Evolutionary conservation across 2,888 invertebrate genomes (phyloP).

Genomic region (Chromoteleia sp.): DNA sequence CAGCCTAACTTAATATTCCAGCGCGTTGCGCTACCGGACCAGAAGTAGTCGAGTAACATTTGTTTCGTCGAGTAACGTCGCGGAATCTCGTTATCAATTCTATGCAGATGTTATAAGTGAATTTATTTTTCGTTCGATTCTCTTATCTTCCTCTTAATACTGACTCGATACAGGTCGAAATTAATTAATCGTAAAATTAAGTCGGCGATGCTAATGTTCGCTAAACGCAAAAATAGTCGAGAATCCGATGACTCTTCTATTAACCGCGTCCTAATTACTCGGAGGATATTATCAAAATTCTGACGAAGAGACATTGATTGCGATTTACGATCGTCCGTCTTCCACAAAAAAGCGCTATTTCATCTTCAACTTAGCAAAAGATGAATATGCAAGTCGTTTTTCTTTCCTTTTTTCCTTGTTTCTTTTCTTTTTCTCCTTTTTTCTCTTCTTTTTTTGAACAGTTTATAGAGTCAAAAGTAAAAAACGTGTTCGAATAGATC

Average conservation of each 20-base stretch:
- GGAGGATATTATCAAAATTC: conserved; percentile 74
- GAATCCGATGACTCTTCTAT: conserved; percentile 54
- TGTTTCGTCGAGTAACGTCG: no score
- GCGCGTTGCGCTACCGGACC: no score
- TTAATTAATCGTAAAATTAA: conserved; percentile 27
- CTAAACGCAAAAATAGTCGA: not conserved
- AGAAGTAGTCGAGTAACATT: no score
- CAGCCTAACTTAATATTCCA: no score
- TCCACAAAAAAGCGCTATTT: conserved; percentile 74
- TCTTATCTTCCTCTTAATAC: not conserved
- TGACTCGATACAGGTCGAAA: no score
- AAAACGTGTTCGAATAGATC: no score
- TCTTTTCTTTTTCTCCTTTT: no score
- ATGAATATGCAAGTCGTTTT: conserved; percentile 23
- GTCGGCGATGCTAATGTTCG: not conserved
- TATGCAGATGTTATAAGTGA: no score
- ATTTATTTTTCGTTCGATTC: no score
- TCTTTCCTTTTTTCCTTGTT: conserved; percentile 1
- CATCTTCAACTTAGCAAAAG: conserved; percentile 2
- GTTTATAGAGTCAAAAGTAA: no score
- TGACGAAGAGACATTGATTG: conserved; percentile 80
- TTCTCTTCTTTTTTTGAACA: no score
- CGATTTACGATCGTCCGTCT: conserved; percentile 78
- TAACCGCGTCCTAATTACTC: conserved; percentile 75
- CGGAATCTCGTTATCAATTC: no score